Evolutionary conservation across 2,888 invertebrate species (phyloP), one percentile per base, ranked within the genome.

Genomic region (Branchellion lobata): DNA sequence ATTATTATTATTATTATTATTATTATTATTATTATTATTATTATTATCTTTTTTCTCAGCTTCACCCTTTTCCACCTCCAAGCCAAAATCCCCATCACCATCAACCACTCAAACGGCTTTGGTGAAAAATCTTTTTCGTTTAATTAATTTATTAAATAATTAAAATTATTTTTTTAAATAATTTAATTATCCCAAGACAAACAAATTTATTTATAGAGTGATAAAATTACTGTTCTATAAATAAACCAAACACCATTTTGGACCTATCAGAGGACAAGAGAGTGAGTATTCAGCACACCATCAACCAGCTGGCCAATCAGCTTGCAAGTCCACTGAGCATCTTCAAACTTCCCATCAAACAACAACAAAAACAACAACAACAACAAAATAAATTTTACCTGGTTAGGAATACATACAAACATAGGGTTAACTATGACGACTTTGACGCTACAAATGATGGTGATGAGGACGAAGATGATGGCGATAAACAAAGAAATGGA

Each of bases 101-200:
- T 74, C 47, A n/a, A 21, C 33, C 72, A 79, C 57, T 53, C 27
- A 53, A 40, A 72, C n/a, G 36, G 72, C 34, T 8, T 29, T 51
- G 61, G 73, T 71, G 24, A 18, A 14, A 47, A 40, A 14, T 27
- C n/a, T 2, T 11, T 36, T 11, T 14, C 24, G 24, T 14, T 27
- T 51, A n/a, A n/a, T n/a, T n/a, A n/a, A n/a, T n/a, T n/a, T n/a
- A n/a, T n/a, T n/a, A n/a, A n/a, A n/a, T n/a, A n/a, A n/a, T 78
- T 36, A 33, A 3, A 29, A 34, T 36, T 40, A 78, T 40, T 68
- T 27, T n/a, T 24, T 68, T 68, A 40, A 18, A 57, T 68, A 68
- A 24, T 36, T 33, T 40, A n/a, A n/a, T n/a, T n/a, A 24, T 24
- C 40, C 2, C 21, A 31, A 29, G n/a, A 53, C 31, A 21, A n/a